Base-by-base conservation (phyloP, 1,140 invertebrate genomes). In the Sarcophaga peregrina region DNA sequence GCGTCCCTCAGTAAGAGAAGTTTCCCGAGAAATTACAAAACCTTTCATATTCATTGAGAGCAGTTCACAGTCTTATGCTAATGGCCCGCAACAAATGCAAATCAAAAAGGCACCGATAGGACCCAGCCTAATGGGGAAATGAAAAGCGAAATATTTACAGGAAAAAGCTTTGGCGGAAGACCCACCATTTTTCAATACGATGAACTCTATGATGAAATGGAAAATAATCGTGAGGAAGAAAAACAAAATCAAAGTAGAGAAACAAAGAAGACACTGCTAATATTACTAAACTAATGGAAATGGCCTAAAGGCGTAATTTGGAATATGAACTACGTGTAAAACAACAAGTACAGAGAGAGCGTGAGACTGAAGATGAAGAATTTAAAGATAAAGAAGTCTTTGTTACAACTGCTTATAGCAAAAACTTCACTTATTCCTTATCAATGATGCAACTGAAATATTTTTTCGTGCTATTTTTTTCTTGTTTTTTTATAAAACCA, bases 351-450 rank as follows among this genome's bases (percentile, higher is more conserved):
- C 96, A 97, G 87, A 96, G 96, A 89, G 97, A 98, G 90, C 92
- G 97, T 80, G 96, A 98, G 90, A 93, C 93, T 11, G 97, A 98
- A 91, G 96, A 96, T 5, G 95, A 96, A 83, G 92, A 95, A 91
- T 99, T 95, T 91, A 94, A 95, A 82, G 97, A 98, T 87, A 99
- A 99, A 91, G 98, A 99, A 91, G 94, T 95, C 15, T 99, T 98
- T 93, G 96, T 99, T 0, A 99, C 98, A 0, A 93, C 95, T 5
- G 93, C 97, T 0, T 99, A 99, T 91, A 95, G 95, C 87, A 94
- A 97, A 86, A 99, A 99, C n/a, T n/a, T n/a, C n/a, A n/a, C n/a
- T n/a, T n/a, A n/a, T n/a, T n/a, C n/a, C n/a, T n/a, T n/a, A n/a
- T n/a, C n/a, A n/a, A n/a, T n/a, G n/a, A n/a, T n/a, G n/a, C n/a